A percentile compares a stretch with the other conserved stretches of the same genome.
These are phyloP conservation scores for Sitobion miscanthi DNA, from an alignment of 1,140 invertebrate species.

Conservation along the genomic window DNA sequence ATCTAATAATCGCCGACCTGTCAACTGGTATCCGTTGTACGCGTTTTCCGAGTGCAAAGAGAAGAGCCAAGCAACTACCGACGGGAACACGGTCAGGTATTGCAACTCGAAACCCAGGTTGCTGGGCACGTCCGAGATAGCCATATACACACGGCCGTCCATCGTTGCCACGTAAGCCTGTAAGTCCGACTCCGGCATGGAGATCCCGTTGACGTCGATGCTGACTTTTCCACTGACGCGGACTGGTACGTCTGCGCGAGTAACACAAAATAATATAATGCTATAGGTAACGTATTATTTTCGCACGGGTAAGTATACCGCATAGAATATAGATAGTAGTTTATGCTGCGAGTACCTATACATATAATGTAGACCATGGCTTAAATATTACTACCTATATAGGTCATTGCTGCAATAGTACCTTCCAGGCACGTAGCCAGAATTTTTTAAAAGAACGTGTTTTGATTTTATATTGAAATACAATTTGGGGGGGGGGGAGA, in stretches of 20 bases:
- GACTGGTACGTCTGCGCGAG: conserved; percentile 72
- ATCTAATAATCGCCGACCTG: conserved; percentile 65
- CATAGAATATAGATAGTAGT: too few relatives aligned
- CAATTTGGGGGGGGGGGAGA: too few relatives aligned
- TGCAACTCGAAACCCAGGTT: conserved; percentile 80
- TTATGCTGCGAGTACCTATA: too few relatives aligned
- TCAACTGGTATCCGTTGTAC: conserved; percentile 85
- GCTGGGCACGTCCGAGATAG: conserved; percentile 78
- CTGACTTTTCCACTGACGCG: conserved; percentile 84
- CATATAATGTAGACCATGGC: too few relatives aligned
- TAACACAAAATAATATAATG: neutral
- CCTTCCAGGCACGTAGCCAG: too few relatives aligned
- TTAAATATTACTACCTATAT: too few relatives aligned
- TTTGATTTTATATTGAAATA: too few relatives aligned
- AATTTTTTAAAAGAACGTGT: too few relatives aligned
- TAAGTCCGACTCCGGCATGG: conserved; percentile 79
- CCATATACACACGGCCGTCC: conserved; percentile 90
- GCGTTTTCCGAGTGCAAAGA: conserved; percentile 77
- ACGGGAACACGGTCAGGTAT: conserved; percentile 78
- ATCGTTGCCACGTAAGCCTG: conserved; percentile 90
- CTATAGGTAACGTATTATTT: neutral
- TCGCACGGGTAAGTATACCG: too few relatives aligned
- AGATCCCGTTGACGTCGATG: conserved; percentile 78
- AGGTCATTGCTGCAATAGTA: too few relatives aligned
- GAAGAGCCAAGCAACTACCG: conserved; percentile 90